phyloP scores from a whole-genome alignment of 2,797 vertebrate species.

The Sphaeramia orbicularis region DNA sequence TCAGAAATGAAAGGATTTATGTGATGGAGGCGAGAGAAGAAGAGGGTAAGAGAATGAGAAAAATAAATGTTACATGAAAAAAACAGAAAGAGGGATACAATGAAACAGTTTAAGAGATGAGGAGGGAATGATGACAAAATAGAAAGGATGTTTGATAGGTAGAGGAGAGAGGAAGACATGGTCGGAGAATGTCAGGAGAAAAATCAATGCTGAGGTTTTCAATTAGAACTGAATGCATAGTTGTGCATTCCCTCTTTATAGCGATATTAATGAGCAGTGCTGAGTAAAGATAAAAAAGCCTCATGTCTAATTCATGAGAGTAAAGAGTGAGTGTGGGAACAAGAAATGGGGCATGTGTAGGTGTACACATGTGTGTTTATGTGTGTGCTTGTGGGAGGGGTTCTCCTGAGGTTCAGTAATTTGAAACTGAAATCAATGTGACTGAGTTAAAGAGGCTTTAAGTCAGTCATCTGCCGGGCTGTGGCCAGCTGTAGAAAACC shows the following conservation, averaged over 20 bases:
- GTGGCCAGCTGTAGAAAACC: too few species aligned
- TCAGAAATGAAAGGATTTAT: constrained; percentile 75
- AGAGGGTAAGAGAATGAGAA: constrained; percentile 5
- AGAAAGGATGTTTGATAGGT: background rate
- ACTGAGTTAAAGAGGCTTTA: constrained; percentile 31
- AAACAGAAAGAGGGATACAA: background rate
- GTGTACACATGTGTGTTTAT: constrained; percentile 13
- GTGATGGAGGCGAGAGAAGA: constrained; percentile 33
- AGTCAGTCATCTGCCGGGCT: constrained; percentile 3
- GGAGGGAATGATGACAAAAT: constrained; percentile 3
- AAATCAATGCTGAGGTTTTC: constrained; percentile 57
- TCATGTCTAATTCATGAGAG: constrained; percentile 51
- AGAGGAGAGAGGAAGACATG: background rate
- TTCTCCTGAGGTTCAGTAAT: constrained; percentile 37
- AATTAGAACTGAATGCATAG: constrained; percentile 46
- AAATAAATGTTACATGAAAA: background rate
- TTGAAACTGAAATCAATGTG: constrained; percentile 58
- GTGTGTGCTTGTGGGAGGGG: constrained; percentile 23
- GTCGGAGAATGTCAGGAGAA: background rate
- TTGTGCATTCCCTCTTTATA: constrained; percentile 31
- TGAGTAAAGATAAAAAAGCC: constrained; percentile 47
- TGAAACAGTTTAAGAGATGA: background rate
- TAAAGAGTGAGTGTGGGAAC: constrained; percentile 30
- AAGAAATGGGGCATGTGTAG: constrained; percentile 1
- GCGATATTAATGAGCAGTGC: constrained; percentile 55